Base-by-base conservation (phyloP, 2,888 invertebrate genomes). In the Eumerus sabulonum region DNA sequence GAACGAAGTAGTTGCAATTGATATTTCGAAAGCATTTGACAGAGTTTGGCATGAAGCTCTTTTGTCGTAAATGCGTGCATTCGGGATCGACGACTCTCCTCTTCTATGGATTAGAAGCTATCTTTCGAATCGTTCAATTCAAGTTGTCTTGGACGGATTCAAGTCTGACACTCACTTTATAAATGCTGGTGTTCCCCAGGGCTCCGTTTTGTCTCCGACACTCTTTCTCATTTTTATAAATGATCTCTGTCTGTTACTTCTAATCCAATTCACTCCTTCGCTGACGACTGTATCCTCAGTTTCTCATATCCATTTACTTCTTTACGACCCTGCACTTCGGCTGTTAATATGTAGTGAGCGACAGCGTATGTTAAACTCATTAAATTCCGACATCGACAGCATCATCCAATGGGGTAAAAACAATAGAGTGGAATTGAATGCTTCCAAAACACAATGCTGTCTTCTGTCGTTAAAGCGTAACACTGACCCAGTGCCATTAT, bases 41-140 rank as follows among this genome's bases (percentile, higher is more conserved):
- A 27, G 27, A 27, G 27, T 27, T 27, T 27, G 27, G 27, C 27
- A 27, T 27, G 3, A 27, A 7, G 27, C 27, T 27, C 27, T 27
- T 27, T 27, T 27, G 27, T 27, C 27, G 27, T 4, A 27, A 27
- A 27, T 27, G 27, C 27, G 7, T 27, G 27, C 27, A 4, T 27
- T 4, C 7, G 27, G 27, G 2, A 27, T 27, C 27, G 27, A 27
- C 7, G 7, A 27, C 2, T 27, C 47, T 18, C 17, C 17, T 36
- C 38, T 38, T 40, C 11, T 13, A 38, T 54, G 38, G 11, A 18
- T 48, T n/a, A 48, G 48, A 48, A 48, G 19, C n/a, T 48, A 27
- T n/a, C 19, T 48, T 27, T 48, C 27, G 48, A 13, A n/a, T n/a
- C 48, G 48, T 48, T 48, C n/a, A 48, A 48, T 48, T 27, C 48